These are phyloP conservation scores for Eospalax fontanierii DNA, from an alignment of 2,797 vertebrate genomes.

Conservation along the genomic window DNA sequence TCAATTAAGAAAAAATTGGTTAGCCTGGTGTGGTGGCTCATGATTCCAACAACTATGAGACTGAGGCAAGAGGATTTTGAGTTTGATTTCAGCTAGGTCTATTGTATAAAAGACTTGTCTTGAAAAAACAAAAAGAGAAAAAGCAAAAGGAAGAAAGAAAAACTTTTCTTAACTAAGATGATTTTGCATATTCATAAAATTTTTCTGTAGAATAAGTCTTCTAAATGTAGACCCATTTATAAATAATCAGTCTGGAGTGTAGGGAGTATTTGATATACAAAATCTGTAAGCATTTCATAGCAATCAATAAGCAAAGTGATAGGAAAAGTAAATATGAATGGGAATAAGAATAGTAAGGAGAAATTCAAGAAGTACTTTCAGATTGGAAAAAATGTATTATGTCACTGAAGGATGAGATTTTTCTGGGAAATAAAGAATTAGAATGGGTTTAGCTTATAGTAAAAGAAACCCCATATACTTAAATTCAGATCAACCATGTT, in stretches of 20 bases:
- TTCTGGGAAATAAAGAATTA: background rate
- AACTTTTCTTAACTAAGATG: background rate
- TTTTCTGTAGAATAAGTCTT: background rate
- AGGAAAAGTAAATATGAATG: background rate
- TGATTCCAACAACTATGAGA: background rate
- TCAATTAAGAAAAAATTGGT: background rate
- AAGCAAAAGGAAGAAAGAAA: background rate
- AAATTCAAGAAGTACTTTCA: conserved; percentile 15
- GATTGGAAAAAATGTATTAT: background rate
- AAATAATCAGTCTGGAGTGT: background rate
- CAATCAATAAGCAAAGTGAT: background rate
- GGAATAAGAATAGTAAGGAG: background rate
- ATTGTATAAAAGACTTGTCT: background rate
- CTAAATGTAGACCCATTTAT: background rate
- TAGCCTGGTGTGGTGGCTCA: background rate
- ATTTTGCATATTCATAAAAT: conserved; percentile 34
- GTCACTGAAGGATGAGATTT: background rate
- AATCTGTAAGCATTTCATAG: background rate
- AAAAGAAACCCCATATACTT: background rate
- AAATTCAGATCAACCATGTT: background rate
- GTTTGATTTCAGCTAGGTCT: background rate
- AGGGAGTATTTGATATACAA: background rate
- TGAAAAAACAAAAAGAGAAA: background rate
- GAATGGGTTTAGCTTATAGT: background rate
- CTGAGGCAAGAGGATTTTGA: background rate